Base-by-base conservation (phyloP, 2,797 vertebrate genomes). In the Artibeus jamaicensis region DNA sequence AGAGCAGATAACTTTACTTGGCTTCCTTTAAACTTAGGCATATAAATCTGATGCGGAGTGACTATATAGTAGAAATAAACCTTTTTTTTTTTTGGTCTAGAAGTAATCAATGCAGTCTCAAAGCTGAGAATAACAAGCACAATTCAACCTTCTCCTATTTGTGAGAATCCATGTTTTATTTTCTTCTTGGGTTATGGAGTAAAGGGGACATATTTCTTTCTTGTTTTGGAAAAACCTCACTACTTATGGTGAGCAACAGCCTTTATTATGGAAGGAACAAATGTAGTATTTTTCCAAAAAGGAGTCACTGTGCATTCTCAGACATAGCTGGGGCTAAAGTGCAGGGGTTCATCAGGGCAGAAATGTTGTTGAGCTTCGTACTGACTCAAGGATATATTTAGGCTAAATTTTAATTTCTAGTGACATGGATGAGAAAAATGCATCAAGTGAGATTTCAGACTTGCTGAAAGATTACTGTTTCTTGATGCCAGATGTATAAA, bases 1-100 rank as follows among this genome's bases (percentile, higher is more conserved):
- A 96, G 78, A 97, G 86, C 29, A 97, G 96, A 96, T 96, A 97
- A 95, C 79, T 97, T 96, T 77, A 93, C 79, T 82, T 96, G 83
- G 86, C 76, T 98, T 89, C 65, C 81, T 93, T 93, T 96, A 96
- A 90, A 89, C 91, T 96, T 59, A 57, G 85, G 67, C 67, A 26
- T 62, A 96, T 97, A 97, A 98, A 98, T 86, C 83, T 73, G 59
- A 95, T 86, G 62, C 34, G 82, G 50, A 32, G 1, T n/a, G 24
- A 94, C 44, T 96, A 12, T 93, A 67, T 84, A 26, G 95, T 79
- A 89, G 88, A 90, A 96, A 70, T 22, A 48, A 79, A 93, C 24
- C 53, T 57, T 93, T 79, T 76, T 78, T 77, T 74, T 65, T 92
- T 76, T 81, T 68, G 14, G 16, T 37, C 78, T 84, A 84, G 74